Conservation (phyloP, 2,888 invertebrate genomes). For the Tridacna crocea region DNA sequence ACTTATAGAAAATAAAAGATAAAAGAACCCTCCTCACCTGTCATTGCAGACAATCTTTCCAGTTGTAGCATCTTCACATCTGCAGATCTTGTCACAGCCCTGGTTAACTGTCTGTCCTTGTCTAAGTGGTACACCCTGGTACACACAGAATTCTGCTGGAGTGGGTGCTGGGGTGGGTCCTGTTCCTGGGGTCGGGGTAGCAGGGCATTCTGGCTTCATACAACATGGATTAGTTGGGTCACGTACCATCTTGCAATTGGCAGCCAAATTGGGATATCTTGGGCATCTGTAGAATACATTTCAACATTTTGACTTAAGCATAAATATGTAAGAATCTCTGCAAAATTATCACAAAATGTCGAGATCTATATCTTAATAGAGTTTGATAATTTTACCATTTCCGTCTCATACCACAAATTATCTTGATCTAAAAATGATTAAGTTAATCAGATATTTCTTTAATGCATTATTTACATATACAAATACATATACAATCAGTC, state of each 20-base stretch:
- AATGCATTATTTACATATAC: too few relatives aligned
- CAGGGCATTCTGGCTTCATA: slow-evolving; percentile 65
- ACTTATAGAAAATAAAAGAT: too few relatives aligned
- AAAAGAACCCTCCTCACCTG: slow-evolving; percentile 49
- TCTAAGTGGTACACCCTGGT: slow-evolving; percentile 68
- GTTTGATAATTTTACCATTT: too few relatives aligned
- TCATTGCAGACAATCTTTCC: slow-evolving; percentile 70
- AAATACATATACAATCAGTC: too few relatives aligned
- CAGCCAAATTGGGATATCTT: slow-evolving; percentile 65
- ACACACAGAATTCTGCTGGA: slow-evolving; percentile 70
- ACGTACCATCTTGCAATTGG: slow-evolving; percentile 61
- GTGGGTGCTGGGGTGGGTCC: slow-evolving; percentile 50
- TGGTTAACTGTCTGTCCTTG: slow-evolving; percentile 69
- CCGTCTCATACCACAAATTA: too few relatives aligned
- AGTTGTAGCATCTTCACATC: slow-evolving; percentile 71
- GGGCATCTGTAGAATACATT: slow-evolving; percentile 59
- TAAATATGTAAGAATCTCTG: too few relatives aligned
- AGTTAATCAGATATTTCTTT: too few relatives aligned
- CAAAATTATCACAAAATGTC: too few relatives aligned
- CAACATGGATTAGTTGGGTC: slow-evolving; percentile 69
- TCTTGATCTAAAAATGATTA: too few relatives aligned
- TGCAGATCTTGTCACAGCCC: slow-evolving; percentile 72
- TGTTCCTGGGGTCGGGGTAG: slow-evolving; percentile 36
- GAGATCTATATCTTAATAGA: too few relatives aligned
- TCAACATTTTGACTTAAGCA: too few relatives aligned